phyloP scores from a whole-genome alignment of 2,888 invertebrate species.

The Eupithecia vulgata region DNA sequence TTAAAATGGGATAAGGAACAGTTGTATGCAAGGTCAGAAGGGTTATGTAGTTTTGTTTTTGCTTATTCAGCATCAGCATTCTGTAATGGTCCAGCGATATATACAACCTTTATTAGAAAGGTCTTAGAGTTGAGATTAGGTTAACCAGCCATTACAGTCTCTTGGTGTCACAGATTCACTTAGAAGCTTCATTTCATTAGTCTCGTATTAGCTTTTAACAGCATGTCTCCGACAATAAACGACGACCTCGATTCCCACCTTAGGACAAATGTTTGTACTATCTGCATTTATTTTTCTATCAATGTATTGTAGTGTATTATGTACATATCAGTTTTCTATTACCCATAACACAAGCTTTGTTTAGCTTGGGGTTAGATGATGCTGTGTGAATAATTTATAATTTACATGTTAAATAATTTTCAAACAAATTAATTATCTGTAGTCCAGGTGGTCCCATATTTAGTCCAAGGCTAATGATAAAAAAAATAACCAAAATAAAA shows the following conservation, averaged over 20 bases:
- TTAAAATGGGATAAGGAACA: constrained; percentile 58
- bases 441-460: too few relatives aligned
- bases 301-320: too few relatives aligned
- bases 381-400: too few relatives aligned
- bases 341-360: too few relatives aligned
- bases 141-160: neutral
- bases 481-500: too few relatives aligned
- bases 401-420: too few relatives aligned
- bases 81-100: neutral
- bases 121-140: neutral
- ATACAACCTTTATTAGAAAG: neutral
- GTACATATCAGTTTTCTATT: too few relatives aligned
- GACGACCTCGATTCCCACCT: too few relatives aligned
- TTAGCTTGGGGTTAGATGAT: too few relatives aligned
- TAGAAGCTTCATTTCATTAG: neutral
- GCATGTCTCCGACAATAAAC: neutral
- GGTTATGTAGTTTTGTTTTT: constrained; percentile 1
- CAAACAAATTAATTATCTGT: too few relatives aligned
- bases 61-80: neutral
- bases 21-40: constrained; percentile 45
- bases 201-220: neutral
- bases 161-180: neutral
- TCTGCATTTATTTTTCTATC: too few relatives aligned
- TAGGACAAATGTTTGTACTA: too few relatives aligned
- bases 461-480: neutral